Evolutionary conservation across 2,888 invertebrate genomes (phyloP), one percentile per base, ranked within the genome.

Genomic region (Chrysomela aeneicollis): DNA sequence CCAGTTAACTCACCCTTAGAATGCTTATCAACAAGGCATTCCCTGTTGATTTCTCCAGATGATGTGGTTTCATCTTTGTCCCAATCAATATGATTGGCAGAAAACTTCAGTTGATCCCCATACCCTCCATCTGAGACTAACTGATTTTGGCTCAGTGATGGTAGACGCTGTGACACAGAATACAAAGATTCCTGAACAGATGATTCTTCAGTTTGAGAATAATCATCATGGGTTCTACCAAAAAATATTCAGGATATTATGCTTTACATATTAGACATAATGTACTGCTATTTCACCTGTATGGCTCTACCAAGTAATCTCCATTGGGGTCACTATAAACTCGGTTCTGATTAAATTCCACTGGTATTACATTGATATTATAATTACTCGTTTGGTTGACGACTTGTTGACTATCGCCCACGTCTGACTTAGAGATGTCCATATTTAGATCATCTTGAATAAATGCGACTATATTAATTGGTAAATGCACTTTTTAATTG

Each of bases 141-240:
- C 42, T 78, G 66, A 69, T 73, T 78, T 3, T 77, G 76, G 67
- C 76, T 78, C 12, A 86, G 76, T 67, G 86, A 85, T 0, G 87
- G 86, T 46, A 88, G 78, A 22, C 88, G 81, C 76, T 88, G 88
- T 0, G 88, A 87, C 9, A 88, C 88, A 0, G 87, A 87, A 73
- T 88, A 88, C 18, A 88, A 63, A 52, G 76, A 72, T 15, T 78
- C 77, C 66, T 79, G 79, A 65, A 73, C 77, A 10, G 77, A 68
- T 12, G 77, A 59, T 12, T 80, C 78, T 63, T 78, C 79, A 2
- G 75, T 74, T 75, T 78, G 78, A 6, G 75, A 72, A 63, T 77
- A 79, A 61, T 79, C 78, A 65, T 80, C 78, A 60, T 78, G 78
- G 12, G 70, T 71, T 47, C 66, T 51, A 47, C 66, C 63, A 9